These are phyloP conservation scores for Siniperca knerii DNA, from an alignment of 2,113 vertebrate species.

Conservation along the genomic window DNA sequence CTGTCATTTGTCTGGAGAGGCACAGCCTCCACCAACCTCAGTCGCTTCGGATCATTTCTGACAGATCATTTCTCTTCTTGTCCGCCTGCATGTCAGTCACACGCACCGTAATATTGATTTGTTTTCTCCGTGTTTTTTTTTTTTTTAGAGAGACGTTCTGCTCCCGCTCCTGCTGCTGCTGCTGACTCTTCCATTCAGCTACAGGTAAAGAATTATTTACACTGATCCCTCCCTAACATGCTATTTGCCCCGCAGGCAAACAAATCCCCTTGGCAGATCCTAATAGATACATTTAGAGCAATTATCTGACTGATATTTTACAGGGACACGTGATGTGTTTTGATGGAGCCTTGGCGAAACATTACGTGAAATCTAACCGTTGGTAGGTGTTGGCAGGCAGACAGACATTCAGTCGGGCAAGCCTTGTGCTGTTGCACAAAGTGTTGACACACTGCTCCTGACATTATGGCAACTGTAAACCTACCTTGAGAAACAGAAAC, in stretches of 20 bases:
- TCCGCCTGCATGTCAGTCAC: slow-evolving; percentile 39
- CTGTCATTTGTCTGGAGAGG: slow-evolving; percentile 17
- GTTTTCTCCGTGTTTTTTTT: slow-evolving; percentile 12
- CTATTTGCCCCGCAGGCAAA: slow-evolving; percentile 71
- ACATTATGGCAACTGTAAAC: slow-evolving; percentile 52
- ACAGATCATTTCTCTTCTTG: slow-evolving; percentile 39
- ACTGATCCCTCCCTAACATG: slow-evolving; percentile 69
- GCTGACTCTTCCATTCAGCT: slow-evolving; percentile 43
- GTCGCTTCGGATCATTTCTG: slow-evolving; percentile 5
- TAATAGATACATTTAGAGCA: slow-evolving; percentile 68
- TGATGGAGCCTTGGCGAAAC: slow-evolving; percentile 51
- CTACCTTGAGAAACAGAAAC: slow-evolving; percentile 66
- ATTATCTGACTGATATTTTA: slow-evolving; percentile 64
- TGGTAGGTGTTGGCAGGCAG: slow-evolving; percentile 62
- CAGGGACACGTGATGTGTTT: slow-evolving; percentile 58
- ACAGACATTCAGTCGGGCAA: slow-evolving; percentile 46
- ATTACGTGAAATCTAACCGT: slow-evolving; percentile 29
- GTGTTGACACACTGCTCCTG: slow-evolving; percentile 61
- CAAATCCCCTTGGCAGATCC: slow-evolving; percentile 65
- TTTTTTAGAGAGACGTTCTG: neutral
- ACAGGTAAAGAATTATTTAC: slow-evolving; percentile 50
- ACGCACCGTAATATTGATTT: slow-evolving; percentile 17
- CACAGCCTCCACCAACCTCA: slow-evolving; percentile 24
- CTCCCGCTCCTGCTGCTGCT: slow-evolving; percentile 3
- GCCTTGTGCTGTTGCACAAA: slow-evolving; percentile 65